These are phyloP conservation scores for Myiotriccus ornatus DNA, from an alignment of 2,797 vertebrate species.

Conservation along the genomic window DNA sequence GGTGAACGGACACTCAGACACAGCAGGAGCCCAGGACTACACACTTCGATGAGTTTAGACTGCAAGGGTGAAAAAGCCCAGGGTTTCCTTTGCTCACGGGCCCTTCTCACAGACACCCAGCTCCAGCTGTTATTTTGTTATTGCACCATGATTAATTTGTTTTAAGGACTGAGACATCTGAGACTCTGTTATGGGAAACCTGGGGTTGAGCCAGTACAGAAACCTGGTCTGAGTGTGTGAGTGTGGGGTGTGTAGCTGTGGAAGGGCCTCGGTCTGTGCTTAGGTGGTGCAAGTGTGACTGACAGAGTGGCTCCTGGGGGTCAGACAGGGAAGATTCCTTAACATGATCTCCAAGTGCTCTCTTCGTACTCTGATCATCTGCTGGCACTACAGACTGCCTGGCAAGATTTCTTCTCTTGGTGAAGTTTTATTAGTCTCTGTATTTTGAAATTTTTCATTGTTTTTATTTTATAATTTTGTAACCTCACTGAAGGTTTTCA, in stretches of 20 bases:
- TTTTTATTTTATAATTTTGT: background rate
- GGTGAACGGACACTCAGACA: too few relatives aligned
- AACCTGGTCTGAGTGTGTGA: background rate
- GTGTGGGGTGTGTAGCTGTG: background rate
- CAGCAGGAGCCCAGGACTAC: background rate
- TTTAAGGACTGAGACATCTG: background rate
- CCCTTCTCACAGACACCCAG: background rate
- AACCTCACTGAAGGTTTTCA: background rate
- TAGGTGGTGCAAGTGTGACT: background rate
- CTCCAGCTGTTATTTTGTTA: background rate
- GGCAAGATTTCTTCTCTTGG: background rate
- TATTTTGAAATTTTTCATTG: background rate
- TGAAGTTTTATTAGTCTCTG: background rate
- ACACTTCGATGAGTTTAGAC: background rate
- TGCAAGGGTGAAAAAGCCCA: background rate
- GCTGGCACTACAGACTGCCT: background rate
- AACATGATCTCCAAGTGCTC: fast-evolving
- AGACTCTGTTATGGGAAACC: background rate
- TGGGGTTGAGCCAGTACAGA: background rate
- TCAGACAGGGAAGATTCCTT: background rate
- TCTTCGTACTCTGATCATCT: background rate
- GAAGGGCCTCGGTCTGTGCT: background rate
- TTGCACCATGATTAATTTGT: background rate
- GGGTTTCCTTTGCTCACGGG: background rate
- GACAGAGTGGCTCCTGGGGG: background rate